Percentiles rank a stretch among this genome's conserved stretches.
Evolutionary conservation across 2,888 invertebrate genomes (phyloP).

Genomic region (Allolobophora icterica): DNA sequence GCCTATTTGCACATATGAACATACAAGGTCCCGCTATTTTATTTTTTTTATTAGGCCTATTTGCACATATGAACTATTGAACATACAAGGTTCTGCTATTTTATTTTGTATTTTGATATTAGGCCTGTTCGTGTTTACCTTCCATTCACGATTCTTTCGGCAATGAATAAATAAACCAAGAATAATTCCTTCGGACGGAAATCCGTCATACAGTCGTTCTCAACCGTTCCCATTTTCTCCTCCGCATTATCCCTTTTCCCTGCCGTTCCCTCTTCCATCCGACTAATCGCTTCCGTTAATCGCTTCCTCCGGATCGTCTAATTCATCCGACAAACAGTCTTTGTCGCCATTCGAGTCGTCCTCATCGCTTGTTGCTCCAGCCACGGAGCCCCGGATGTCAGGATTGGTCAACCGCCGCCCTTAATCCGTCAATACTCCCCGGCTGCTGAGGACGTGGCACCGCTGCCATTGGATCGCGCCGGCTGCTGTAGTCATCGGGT

Average conservation of each 20-base stretch:
- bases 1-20: too few species aligned
- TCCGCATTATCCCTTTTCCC: neutral
- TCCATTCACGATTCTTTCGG: neutral
- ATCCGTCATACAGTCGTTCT: neutral
- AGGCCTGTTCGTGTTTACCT: neutral
- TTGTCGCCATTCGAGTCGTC: neutral
- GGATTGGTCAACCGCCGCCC: slow-evolving; percentile 20
- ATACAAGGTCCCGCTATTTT: too few species aligned
- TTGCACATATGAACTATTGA: too few species aligned
- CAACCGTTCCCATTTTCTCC: neutral
- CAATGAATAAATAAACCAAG: neutral
- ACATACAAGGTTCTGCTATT: neutral
- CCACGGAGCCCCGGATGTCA: neutral
- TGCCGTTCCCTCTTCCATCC: neutral
- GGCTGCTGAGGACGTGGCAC: neutral
- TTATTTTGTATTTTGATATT: neutral
- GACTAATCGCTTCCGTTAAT: slow-evolving; percentile 24
- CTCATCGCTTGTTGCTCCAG: neutral
- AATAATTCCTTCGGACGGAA: neutral
- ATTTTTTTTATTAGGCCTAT: too few species aligned
- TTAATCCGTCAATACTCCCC: neutral
- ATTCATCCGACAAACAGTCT: slow-evolving; percentile 2
- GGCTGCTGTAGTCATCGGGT: neutral
- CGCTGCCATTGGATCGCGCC: neutral
- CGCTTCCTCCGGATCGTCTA: slow-evolving; percentile 7